These are phyloP conservation scores for Bombus ignitus DNA, from an alignment of 1,140 invertebrate genomes.

Conservation along the genomic window DNA sequence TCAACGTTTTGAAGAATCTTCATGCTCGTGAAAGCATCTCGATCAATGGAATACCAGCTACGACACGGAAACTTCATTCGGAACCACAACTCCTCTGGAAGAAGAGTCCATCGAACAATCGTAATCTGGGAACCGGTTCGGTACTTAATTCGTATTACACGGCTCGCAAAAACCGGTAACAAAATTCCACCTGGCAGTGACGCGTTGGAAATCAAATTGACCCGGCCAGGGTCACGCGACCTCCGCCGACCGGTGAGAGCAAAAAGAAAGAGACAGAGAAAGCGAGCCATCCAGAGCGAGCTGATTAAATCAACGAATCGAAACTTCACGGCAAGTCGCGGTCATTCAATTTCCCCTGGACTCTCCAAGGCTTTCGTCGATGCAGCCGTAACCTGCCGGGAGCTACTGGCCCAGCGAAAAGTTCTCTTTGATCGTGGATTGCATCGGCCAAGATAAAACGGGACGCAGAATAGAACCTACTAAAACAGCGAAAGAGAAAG, in stretches of 20 bases:
- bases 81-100: background rate
- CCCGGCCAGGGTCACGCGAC: conserved; percentile 45
- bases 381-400: conserved; percentile 4
- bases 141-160: background rate
- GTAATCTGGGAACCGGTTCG: background rate
- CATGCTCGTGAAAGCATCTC: background rate
- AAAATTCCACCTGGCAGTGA: conserved; percentile 14
- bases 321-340: conserved; percentile 62
- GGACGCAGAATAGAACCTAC: background rate
- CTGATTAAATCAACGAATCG: conserved; percentile 65
- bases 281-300: background rate
- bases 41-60: background rate
- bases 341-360: conserved; percentile 61
- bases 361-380: conserved; percentile 55
- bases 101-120: background rate
- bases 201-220: conserved; percentile 54
- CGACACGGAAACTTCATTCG: background rate
- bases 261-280: background rate
- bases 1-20: too few species aligned
- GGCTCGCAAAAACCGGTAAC: conserved; percentile 21
- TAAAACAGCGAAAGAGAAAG: background rate
- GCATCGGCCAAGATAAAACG: background rate
- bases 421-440: conserved; percentile 37
- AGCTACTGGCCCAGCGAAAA: conserved; percentile 49
- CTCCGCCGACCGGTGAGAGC: background rate